Conservation (phyloP, 2,113 vertebrate genomes). For the Pantherophis guttatus region DNA sequence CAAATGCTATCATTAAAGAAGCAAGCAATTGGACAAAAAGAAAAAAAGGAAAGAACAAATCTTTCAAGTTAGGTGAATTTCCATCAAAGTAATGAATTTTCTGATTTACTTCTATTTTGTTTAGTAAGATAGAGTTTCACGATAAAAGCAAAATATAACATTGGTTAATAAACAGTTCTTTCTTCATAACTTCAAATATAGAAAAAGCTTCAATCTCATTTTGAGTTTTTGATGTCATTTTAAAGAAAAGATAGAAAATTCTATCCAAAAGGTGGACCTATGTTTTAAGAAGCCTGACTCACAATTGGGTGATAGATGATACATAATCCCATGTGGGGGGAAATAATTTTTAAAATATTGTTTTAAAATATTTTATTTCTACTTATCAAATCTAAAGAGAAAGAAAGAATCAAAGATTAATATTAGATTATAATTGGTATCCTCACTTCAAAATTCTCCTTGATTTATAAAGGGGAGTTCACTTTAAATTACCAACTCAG, state of each 20-base stretch:
- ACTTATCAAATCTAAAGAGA: not conserved
- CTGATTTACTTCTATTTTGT: conserved; percentile 21
- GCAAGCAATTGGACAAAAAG: conserved; percentile 38
- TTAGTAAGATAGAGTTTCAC: conserved; percentile 9
- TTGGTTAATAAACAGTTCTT: conserved; percentile 7
- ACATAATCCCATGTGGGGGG: not conserved
- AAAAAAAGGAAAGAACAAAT: conserved; percentile 16
- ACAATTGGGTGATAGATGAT: not conserved
- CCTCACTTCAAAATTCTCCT: not conserved
- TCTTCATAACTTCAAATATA: conserved; percentile 18
- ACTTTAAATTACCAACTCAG: not conserved
- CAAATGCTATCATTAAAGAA: conserved; percentile 45
- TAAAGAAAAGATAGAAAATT: not conserved
- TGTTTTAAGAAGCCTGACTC: not conserved
- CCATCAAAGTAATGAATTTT: conserved; percentile 34
- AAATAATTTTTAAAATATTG: not conserved
- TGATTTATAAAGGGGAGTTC: not conserved
- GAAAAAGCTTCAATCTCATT: conserved; percentile 5
- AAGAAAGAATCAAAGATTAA: not conserved
- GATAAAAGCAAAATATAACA: conserved; percentile 5
- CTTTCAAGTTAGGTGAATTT: conserved; percentile 1
- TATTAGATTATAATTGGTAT: not conserved
- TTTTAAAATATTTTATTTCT: not conserved
- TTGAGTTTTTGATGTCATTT: conserved; percentile 11
- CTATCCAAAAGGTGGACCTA: not conserved